Evolutionary conservation across 1,140 invertebrate species (phyloP), one percentile per base, ranked within the genome.

Genomic region (Pogonomyrmex californicus): DNA sequence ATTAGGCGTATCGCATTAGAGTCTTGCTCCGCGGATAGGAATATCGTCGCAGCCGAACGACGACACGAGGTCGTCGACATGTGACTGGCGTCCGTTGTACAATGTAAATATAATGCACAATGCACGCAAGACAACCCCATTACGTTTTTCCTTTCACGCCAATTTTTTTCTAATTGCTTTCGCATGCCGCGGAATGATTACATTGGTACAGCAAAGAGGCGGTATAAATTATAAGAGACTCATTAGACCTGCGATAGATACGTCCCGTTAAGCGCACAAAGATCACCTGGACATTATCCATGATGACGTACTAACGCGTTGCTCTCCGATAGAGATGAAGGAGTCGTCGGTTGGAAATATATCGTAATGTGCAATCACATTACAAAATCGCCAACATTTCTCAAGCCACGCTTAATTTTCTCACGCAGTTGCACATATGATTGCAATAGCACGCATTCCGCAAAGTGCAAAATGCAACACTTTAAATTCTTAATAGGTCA

Each of bases 1-100:
- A 94, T 94, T 94, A 94, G 82, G 70, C 85, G 90, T 91, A 92
- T 93, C 91, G 92, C 89, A 91, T 93, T 92, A 93, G 90, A 85
- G 58, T 81, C 85, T 47, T 17, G 79, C 77, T 70, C 70, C 63
- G 85, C 82, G 73, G 88, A 86, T 87, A 77, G 85, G 77, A 88
- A 88, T 23, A 23, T 23, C 89, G 88, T 89, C 83, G 75, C 71
- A 65, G 49, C 41, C 71, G 76, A 89, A 89, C n/a, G 12, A 14
- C 68, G 89, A 91, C 88, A 79, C 85, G 92, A 86, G 91, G 90
- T 92, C 91, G 73, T 89, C 91, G 92, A 92, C 91, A 89, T 86
- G 65, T 79, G 36, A 56, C 75, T 81, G 76, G 87, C 90, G 58
- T 60, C 87, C 87, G 88, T 89, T 89, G n/a, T n/a, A 90, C 83